phyloP scores from a whole-genome alignment of 2,113 vertebrate species.

The Thamnophis sirtalis region DNA sequence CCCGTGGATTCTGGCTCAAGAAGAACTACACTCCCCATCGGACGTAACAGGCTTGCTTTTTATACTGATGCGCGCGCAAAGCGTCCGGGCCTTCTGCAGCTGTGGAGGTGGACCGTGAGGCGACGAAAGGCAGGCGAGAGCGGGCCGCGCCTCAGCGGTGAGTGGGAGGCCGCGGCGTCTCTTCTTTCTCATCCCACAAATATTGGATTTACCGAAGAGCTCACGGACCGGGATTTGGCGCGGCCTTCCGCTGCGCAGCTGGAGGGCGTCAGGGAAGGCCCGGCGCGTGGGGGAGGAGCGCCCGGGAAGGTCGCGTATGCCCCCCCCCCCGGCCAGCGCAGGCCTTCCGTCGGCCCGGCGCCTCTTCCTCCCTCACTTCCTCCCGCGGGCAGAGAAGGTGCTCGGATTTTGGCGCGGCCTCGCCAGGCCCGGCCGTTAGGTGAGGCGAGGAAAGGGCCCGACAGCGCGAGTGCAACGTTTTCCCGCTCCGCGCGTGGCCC shows the following conservation, averaged over 20 bases:
- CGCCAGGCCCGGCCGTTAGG: neutral
- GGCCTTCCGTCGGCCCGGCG: neutral
- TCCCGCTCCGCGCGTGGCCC: neutral
- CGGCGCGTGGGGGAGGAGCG: neutral
- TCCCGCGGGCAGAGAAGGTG: neutral
- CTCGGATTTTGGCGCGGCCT: neutral
- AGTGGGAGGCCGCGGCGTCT: neutral
- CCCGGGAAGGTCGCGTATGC: no score
- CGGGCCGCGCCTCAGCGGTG: neutral
- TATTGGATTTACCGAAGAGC: neutral
- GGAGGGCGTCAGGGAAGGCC: neutral
- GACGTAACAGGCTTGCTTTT: accelerated
- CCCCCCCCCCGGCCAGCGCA: neutral
- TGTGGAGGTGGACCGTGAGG: neutral
- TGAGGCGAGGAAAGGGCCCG: neutral
- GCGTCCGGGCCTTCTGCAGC: neutral
- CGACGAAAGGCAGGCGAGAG: neutral
- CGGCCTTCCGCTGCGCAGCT: neutral
- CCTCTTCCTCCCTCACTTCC: neutral
- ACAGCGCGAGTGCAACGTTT: neutral
- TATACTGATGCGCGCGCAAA: neutral
- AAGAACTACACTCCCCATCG: neutral
- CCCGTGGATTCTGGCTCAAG: no score
- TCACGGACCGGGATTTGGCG: neutral
- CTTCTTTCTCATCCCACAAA: neutral